Evolutionary conservation across 2,113 vertebrate species (phyloP).

Genomic region (Zapus hudsonius): DNA sequence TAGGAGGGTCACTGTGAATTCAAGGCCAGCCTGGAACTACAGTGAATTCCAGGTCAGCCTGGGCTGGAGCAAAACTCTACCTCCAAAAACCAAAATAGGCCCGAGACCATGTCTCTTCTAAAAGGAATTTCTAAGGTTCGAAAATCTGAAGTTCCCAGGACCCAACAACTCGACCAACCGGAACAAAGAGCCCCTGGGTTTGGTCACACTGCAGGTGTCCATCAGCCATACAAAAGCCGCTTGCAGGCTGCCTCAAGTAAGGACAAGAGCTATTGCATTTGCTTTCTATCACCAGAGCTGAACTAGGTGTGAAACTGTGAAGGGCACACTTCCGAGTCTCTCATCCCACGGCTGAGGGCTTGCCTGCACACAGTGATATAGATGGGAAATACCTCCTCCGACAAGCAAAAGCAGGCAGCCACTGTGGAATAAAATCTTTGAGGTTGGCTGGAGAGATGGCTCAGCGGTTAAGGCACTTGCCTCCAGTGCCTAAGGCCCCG

Average conservation of each 20-base stretch:
- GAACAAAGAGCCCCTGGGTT: background rate
- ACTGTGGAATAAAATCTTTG: background rate
- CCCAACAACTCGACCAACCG: background rate
- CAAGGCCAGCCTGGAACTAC: no score
- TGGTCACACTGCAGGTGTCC: background rate
- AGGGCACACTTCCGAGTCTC: background rate
- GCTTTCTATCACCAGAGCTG: background rate
- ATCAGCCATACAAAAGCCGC: accelerated
- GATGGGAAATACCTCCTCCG: background rate
- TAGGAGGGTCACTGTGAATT: no score
- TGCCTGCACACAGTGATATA: accelerated
- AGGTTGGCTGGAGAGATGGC: no score
- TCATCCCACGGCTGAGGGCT: background rate
- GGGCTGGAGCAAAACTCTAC: no score
- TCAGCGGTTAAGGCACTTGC: no score
- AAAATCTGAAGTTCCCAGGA: background rate
- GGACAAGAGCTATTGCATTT: accelerated
- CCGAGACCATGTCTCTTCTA: background rate
- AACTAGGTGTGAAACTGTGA: background rate
- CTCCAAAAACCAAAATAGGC: no score
- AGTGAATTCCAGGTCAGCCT: no score
- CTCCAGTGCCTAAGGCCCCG: no score
- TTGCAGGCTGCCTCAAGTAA: accelerated
- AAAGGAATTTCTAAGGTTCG: background rate
- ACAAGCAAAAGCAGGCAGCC: background rate